Evolutionary conservation across 2,797 vertebrate species (phyloP).

Genomic region (Anableps anableps): DNA sequence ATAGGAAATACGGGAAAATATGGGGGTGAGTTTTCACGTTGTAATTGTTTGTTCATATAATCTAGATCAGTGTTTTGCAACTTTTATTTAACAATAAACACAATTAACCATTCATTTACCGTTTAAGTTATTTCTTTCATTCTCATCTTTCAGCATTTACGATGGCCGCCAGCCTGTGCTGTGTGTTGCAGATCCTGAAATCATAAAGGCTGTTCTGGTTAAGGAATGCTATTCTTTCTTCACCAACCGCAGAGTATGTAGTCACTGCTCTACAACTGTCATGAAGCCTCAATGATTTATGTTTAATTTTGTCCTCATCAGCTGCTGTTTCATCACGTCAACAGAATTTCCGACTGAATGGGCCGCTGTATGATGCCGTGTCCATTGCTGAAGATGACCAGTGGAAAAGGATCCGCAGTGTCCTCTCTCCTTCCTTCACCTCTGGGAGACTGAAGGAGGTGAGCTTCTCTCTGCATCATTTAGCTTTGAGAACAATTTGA

Average conservation of each 20-base stretch:
- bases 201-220: constrained; percentile 81
- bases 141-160: constrained; percentile 68
- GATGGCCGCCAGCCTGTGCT: constrained; percentile 82
- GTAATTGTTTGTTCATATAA: not conserved
- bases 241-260: constrained; percentile 80
- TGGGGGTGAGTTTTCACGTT: constrained; percentile 78
- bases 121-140: constrained; percentile 11
- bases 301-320: not conserved
- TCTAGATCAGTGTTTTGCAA: too few species aligned
- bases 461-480: not conserved
- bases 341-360: constrained; percentile 79
- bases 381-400: constrained; percentile 73
- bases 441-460: constrained; percentile 86
- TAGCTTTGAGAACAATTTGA: not conserved
- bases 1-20: constrained; percentile 75
- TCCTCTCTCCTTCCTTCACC: constrained; percentile 85
- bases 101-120: not conserved
- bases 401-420: constrained; percentile 82
- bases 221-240: constrained; percentile 85
- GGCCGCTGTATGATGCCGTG: constrained; percentile 71
- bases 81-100: not conserved
- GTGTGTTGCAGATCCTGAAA: constrained; percentile 74
- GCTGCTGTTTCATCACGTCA: not conserved
- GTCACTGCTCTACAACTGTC: not conserved
- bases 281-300: not conserved